A percentile compares a stretch with the other conserved stretches of the same genome.
Evolutionary conservation across 2,888 invertebrate species (phyloP).

Genomic region (Junonia oenone): DNA sequence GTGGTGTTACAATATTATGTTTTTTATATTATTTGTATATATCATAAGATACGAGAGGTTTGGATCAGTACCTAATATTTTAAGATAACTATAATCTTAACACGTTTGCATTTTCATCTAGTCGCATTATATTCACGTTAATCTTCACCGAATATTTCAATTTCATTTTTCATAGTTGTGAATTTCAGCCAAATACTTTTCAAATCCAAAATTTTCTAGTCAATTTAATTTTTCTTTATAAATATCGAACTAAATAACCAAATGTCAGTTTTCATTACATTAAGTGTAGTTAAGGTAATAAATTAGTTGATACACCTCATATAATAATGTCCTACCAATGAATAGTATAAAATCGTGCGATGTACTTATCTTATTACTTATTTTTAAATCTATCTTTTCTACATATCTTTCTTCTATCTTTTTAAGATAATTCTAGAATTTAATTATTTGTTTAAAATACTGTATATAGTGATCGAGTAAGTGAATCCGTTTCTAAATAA

Average conservation of each 20-base stretch:
- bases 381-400: slow-evolving; percentile 16
- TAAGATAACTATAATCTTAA: slow-evolving; percentile 21
- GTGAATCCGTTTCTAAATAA: slow-evolving; percentile 19
- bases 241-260: slow-evolving; percentile 49
- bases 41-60: slow-evolving; percentile 13
- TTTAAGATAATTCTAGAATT: not conserved
- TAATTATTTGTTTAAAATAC: slow-evolving; percentile 11
- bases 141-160: slow-evolving; percentile 29
- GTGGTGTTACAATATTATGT: slow-evolving; percentile 13
- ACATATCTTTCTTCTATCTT: slow-evolving; percentile 15
- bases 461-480: slow-evolving; percentile 23
- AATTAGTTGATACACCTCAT: slow-evolving; percentile 40
- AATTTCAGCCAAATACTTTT: slow-evolving; percentile 55
- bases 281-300: slow-evolving; percentile 18
- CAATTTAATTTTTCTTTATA: slow-evolving; percentile 54
- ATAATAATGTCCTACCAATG: slow-evolving; percentile 55
- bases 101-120: slow-evolving; percentile 55
- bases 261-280: slow-evolving; percentile 29
- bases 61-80: slow-evolving; percentile 14
- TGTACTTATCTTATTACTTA: slow-evolving; percentile 19
- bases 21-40: slow-evolving; percentile 9
- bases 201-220: slow-evolving; percentile 77
- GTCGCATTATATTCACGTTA: slow-evolving; percentile 45
- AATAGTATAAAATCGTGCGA: slow-evolving; percentile 36
- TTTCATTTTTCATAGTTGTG: slow-evolving; percentile 45